Conservation (phyloP, 2,113 vertebrate genomes). For the Castor canadensis region DNA sequence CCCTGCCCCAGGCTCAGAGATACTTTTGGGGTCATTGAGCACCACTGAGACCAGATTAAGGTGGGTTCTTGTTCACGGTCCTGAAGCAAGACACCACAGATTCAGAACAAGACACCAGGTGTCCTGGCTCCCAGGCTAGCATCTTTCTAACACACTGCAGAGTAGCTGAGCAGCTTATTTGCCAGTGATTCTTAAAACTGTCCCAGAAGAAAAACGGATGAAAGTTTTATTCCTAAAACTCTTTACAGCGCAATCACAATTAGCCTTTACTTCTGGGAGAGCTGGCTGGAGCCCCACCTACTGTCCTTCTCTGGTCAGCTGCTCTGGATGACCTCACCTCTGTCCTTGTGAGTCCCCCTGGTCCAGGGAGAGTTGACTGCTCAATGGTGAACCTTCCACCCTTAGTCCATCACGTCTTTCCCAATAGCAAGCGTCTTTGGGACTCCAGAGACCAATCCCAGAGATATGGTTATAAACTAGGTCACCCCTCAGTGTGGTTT, state of each 20-base stretch:
- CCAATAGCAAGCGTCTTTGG: not conserved
- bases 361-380: not conserved
- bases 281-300: not conserved
- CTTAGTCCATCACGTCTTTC: not conserved
- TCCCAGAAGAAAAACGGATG: constrained; percentile 44
- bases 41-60: fast-evolving
- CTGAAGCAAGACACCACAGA: not conserved
- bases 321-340: constrained; percentile 40
- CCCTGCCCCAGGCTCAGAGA: not conserved
- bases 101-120: not conserved
- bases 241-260: constrained; percentile 47
- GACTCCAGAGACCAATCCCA: not conserved
- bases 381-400: not conserved
- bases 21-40: not conserved
- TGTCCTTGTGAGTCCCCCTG: not conserved
- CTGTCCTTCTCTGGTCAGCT: not conserved
- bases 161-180: not conserved
- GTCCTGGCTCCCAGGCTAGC: not conserved
- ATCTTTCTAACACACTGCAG: not conserved
- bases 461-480: not conserved
- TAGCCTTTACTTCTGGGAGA: not conserved
- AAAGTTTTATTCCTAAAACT: constrained; percentile 48
- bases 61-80: not conserved
- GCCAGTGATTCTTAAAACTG: constrained; percentile 48
- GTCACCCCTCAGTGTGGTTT: not conserved